Evolutionary conservation across 1,140 invertebrate species (phyloP), one percentile per base, ranked within the genome.

Genomic region (Achroia grisella): DNA sequence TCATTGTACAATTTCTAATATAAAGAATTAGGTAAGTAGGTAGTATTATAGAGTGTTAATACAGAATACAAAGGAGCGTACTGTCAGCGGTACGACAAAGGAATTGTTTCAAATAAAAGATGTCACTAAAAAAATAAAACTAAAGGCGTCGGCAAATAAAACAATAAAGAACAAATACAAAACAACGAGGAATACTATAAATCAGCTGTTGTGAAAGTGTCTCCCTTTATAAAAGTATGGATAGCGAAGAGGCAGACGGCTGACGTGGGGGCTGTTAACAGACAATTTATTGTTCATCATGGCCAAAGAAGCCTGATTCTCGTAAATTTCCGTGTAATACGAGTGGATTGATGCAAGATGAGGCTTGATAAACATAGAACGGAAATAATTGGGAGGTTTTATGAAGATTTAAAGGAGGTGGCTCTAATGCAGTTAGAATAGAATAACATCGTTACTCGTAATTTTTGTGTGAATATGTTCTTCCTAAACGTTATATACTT

Each of bases 281-380:
- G 45, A 50, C 48, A 77, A 81, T 81, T 81, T 81, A 81, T 77
- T 61, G 62, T 75, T 69, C 65, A 78, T 77, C 72, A 78, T 52
- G 59, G 31, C 46, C 63, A 47, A 57, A 58, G 56, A 54, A 71
- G 57, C 59, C 56, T 69, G 62, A 69, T 69, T 67, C 61, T 77
- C 71, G 66, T 79, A 79, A 76, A 74, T 80, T 73, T 64, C 68
- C 65, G 57, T 74, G 66, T 75, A 77, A 76, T 69, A 68, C 64
- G 70, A 77, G 67, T 71, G 59, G 60, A 73, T 74, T 70, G 62
- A 66, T 66, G 48, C 56, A 68, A 73, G 71, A 77, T 73, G 58
- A 52, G 52, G 54, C 31, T 54, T 51, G 67, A 70, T 69, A 71
- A 71, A 45, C 57, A 53, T 15, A 58, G 52, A 62, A 56, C 60